Conservation (phyloP, 2,113 vertebrate genomes). For the Tragelaphus strepsiceros region DNA sequence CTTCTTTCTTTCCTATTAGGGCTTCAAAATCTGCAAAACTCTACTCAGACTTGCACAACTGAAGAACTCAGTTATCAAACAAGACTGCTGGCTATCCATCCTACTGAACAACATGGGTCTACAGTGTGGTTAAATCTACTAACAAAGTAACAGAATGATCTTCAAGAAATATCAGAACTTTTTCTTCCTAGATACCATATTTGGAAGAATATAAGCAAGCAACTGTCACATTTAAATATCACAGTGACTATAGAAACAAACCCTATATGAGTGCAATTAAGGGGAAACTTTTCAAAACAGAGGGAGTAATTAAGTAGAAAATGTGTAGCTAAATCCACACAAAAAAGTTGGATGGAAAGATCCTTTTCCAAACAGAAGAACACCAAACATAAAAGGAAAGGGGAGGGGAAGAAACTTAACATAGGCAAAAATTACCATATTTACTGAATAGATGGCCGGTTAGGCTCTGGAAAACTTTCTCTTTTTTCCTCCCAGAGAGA, state of each 20-base stretch:
- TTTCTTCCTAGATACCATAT: constrained; percentile 43
- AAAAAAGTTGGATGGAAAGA: constrained; percentile 69
- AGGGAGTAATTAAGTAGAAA: constrained; percentile 75
- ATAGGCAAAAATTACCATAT: constrained; percentile 74
- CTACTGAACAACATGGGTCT: neutral
- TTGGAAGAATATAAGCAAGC: constrained; percentile 52
- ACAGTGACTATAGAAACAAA: constrained; percentile 65
- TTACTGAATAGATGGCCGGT: constrained; percentile 69
- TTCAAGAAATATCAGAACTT: constrained; percentile 16
- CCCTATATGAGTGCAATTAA: constrained; percentile 70
- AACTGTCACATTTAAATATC: constrained; percentile 67
- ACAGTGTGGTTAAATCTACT: neutral
- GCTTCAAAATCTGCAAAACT: neutral
- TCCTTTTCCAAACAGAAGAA: constrained; percentile 64
- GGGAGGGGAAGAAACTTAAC: constrained; percentile 60
- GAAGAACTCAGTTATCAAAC: neutral
- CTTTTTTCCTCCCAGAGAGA: constrained; percentile 51
- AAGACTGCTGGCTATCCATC: neutral
- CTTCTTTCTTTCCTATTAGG: neutral
- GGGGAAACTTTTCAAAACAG: constrained; percentile 72
- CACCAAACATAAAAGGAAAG: constrained; percentile 69
- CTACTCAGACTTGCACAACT: neutral
- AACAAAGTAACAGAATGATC: neutral
- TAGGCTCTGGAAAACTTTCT: constrained; percentile 70
- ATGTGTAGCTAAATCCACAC: constrained; percentile 70